Percentiles rank a stretch among this genome's conserved stretches.
Evolutionary conservation across 1,140 invertebrate genomes (phyloP).

Genomic region (Cardiocondyla obscurior): DNA sequence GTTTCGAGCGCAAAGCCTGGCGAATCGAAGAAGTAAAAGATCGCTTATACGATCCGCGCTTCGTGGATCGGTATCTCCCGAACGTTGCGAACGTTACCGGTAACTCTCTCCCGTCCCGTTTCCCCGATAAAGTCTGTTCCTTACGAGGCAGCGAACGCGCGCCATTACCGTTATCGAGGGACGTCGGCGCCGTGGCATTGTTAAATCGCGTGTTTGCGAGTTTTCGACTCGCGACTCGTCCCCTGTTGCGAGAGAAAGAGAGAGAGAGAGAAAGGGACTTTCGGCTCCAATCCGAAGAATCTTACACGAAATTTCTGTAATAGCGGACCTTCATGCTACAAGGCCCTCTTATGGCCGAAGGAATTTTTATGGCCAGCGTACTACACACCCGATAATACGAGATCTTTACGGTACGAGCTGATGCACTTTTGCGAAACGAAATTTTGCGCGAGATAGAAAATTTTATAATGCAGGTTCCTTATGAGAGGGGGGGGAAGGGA

Average conservation of each 20-base stretch:
- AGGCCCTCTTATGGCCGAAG: neutral
- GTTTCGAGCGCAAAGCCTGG: neutral
- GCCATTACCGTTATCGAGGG: slow-evolving; percentile 74
- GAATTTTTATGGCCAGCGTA: slow-evolving; percentile 25
- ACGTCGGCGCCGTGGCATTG: slow-evolving; percentile 55
- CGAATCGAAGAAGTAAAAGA: slow-evolving; percentile 46
- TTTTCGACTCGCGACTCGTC: slow-evolving; percentile 57
- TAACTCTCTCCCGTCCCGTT: slow-evolving; percentile 57
- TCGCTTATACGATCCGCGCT: slow-evolving; percentile 59
- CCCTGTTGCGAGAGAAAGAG: slow-evolving; percentile 29
- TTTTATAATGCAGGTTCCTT: slow-evolving; percentile 23
- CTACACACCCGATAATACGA: slow-evolving; percentile 31
- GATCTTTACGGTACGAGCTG: slow-evolving; percentile 29
- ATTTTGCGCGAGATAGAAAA: slow-evolving; percentile 27
- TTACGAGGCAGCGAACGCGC: slow-evolving; percentile 62
- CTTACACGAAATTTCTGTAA: slow-evolving; percentile 43
- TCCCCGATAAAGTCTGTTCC: slow-evolving; percentile 62
- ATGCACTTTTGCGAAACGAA: slow-evolving; percentile 35
- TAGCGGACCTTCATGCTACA: neutral
- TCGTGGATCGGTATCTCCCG: slow-evolving; percentile 63
- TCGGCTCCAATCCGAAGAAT: slow-evolving; percentile 24
- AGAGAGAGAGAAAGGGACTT: slow-evolving; percentile 35
- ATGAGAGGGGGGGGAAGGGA: neutral
- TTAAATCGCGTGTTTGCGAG: slow-evolving; percentile 60
- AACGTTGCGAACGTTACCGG: slow-evolving; percentile 66